Evolutionary conservation across 2,888 invertebrate genomes (phyloP).

Genomic region (Drosophila recens): DNA sequence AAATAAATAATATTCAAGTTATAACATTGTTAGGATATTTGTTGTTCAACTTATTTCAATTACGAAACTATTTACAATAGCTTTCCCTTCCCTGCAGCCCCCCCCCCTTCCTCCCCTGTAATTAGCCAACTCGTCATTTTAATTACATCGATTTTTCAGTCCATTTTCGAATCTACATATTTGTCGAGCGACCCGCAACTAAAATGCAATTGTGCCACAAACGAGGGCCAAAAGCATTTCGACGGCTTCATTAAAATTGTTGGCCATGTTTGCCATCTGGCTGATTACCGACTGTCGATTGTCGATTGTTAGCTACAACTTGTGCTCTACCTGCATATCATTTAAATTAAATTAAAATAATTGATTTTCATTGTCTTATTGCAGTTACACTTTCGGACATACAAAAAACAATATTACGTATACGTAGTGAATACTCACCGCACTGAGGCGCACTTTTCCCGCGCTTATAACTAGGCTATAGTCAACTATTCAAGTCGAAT

Average conservation of each 20-base stretch:
- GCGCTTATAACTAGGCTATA: conserved; percentile 66
- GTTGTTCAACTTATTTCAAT: neutral
- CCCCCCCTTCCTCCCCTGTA: neutral
- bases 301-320: conserved; percentile 1
- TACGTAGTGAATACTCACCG: conserved; percentile 41
- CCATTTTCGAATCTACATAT: conserved; percentile 27
- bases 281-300: neutral
- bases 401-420: conserved; percentile 39
- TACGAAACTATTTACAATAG: neutral
- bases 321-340: conserved; percentile 39
- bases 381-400: conserved; percentile 66
- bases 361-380: conserved; percentile 69
- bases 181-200: conserved; percentile 23
- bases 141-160: conserved; percentile 64
- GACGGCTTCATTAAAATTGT: conserved; percentile 70
- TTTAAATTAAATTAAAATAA: conserved; percentile 79
- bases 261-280: conserved; percentile 29
- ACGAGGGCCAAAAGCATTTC: conserved; percentile 34
- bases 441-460: conserved; percentile 17
- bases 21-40: neutral
- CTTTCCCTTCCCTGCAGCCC: conserved; percentile 9
- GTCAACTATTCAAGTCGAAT: conserved; percentile 22
- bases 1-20: neutral
- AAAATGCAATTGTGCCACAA: conserved; percentile 36
- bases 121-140: conserved; percentile 41